A percentile compares a stretch with the other conserved stretches of the same genome.
Evolutionary conservation across 2,797 vertebrate genomes (phyloP).

Genomic region (Anguilla obscura): DNA sequence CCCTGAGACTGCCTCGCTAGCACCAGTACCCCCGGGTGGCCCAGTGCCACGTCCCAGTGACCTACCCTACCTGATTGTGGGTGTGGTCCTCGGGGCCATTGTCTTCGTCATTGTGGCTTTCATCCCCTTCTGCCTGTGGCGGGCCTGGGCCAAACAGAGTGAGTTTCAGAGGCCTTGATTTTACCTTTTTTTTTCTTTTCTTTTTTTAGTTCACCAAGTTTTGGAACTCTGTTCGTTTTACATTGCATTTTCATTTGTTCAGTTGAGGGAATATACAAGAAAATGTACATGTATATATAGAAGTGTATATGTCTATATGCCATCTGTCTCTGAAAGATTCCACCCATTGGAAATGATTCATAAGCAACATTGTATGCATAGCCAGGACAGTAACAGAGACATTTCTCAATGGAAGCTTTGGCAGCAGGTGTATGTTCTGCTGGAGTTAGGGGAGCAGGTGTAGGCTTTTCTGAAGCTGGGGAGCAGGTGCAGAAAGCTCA

Average conservation of each 20-base stretch:
- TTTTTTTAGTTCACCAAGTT: background rate
- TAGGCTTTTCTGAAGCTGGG: background rate
- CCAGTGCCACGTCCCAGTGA: constrained; percentile 86
- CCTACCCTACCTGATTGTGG: constrained; percentile 91
- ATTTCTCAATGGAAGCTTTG: background rate
- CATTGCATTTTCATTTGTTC: background rate
- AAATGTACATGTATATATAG: background rate
- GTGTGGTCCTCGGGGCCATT: constrained; percentile 85
- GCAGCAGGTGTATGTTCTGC: background rate
- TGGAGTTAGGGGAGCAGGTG: background rate
- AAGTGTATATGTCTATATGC: background rate
- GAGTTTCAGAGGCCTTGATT: constrained; percentile 54
- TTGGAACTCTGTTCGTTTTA: background rate
- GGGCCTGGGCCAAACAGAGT: constrained; percentile 97
- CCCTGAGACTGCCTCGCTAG: constrained; percentile 54
- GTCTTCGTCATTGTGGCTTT: constrained; percentile 94
- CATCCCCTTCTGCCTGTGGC: constrained; percentile 96
- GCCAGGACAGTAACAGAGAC: background rate
- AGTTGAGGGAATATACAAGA: background rate
- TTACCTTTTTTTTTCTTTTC: background rate
- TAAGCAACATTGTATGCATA: background rate
- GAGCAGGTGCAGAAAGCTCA: background rate
- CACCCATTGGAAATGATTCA: background rate
- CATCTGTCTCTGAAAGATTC: background rate
- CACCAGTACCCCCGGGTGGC: background rate